phyloP scores from a whole-genome alignment of 2,888 invertebrate genomes.

The Tachystola acroxantha region DNA sequence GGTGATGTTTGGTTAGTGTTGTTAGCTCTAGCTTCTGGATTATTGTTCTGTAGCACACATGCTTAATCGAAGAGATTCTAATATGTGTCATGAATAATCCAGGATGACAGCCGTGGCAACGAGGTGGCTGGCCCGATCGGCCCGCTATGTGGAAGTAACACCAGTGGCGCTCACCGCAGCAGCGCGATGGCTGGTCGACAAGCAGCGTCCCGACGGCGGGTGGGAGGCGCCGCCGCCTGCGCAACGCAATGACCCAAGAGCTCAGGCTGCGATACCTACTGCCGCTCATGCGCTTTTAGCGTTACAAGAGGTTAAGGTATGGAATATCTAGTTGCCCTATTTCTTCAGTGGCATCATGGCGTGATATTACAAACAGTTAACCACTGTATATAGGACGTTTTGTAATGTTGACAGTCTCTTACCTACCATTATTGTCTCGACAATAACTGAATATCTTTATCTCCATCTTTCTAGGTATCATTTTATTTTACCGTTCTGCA shows the following conservation, averaged over 20 bases:
- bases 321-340: too few species aligned
- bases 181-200: conserved; percentile 85
- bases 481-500: too few species aligned
- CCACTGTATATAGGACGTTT: too few species aligned
- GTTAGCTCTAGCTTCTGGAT: conserved; percentile 61
- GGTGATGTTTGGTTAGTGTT: conserved; percentile 92
- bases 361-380: too few species aligned
- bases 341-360: too few species aligned
- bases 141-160: conserved; percentile 51
- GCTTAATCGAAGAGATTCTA: too few species aligned
- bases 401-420: too few species aligned
- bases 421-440: too few species aligned
- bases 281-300: conserved; percentile 90
- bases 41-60: too few species aligned
- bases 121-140: conserved; percentile 59
- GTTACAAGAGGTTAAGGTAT: conserved; percentile 81
- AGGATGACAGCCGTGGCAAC: conserved; percentile 65
- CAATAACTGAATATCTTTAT: too few species aligned
- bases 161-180: conserved; percentile 66
- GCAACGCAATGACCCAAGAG: conserved; percentile 73
- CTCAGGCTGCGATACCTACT: conserved; percentile 77
- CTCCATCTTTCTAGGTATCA: too few species aligned
- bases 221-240: conserved; percentile 81
- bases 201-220: conserved; percentile 85
- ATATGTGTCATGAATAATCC: neutral